These are phyloP conservation scores for Piscicola geometra DNA, from an alignment of 2,888 invertebrate species.

Conservation along the genomic window DNA sequence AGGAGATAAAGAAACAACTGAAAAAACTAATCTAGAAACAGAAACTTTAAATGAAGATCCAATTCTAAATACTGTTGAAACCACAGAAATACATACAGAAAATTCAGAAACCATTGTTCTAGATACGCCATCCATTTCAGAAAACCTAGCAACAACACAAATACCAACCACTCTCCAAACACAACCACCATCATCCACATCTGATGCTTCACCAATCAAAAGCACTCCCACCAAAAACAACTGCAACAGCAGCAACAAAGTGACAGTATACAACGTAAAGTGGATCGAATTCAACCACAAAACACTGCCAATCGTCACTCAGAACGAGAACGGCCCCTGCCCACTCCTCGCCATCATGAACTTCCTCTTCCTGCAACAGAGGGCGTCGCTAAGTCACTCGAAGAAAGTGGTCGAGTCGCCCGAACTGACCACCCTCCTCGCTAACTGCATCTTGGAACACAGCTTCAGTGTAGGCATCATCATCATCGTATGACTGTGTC, in stretches of 20 bases:
- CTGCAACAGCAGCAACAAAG: constrained; percentile 10
- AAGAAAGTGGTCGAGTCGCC: constrained; percentile 58
- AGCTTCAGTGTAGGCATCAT: no score
- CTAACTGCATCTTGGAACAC: constrained; percentile 58
- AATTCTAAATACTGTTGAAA: background rate
- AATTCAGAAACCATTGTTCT: no score
- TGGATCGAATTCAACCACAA: constrained; percentile 56
- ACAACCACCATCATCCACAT: background rate
- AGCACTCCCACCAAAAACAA: no score
- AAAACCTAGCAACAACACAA: no score
- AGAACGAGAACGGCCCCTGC: constrained; percentile 63
- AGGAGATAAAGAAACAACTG: no score
- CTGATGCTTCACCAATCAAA: background rate
- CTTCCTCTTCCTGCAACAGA: constrained; percentile 58
- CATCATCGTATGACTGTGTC: no score
- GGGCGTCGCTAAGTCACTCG: constrained; percentile 54
- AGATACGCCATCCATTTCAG: no score
- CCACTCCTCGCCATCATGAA: constrained; percentile 62
- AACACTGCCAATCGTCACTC: constrained; percentile 59
- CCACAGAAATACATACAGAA: no score
- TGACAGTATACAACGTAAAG: constrained; percentile 58
- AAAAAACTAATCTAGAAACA: background rate
- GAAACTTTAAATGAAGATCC: background rate
- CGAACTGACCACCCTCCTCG: constrained; percentile 59
- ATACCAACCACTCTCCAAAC: background rate